Base-by-base conservation (phyloP, 2,888 invertebrate genomes). In the Tipula helvola region DNA sequence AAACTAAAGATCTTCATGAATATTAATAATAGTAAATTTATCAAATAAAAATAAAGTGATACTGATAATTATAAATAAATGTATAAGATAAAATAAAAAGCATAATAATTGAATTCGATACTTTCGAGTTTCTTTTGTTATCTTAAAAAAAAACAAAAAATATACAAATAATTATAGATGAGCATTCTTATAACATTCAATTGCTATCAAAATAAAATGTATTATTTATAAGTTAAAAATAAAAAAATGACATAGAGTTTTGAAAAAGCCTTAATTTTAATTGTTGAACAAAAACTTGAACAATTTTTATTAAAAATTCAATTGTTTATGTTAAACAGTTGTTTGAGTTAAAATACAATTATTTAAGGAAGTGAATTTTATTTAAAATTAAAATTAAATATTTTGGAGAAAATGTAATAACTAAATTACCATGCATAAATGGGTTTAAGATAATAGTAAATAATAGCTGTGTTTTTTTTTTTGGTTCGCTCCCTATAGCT, bases 121-220 rank as follows among this genome's bases (percentile, higher is more conserved):
- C 16, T 52, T 18, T n/a, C 12, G n/a, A 4, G n/a, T 1, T 13
- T 47, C 47, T 47, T n/a, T 47, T 47, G 28, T 28, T 28, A 28
- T 28, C 28, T 28, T 28, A 28, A 28, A 28, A 28, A 28, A 28
- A n/a, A n/a, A n/a, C n/a, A 52, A 52, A n/a, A 10, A 52, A 52
- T 16, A n/a, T 2, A 85, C 5, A 18, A 41, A 16, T 42, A 85
- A 41, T 28, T 1, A 42, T 85, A 85, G 16, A 42, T 83, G 90
- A 90, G 91, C 91, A 91, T 91, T 91, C 91, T 28, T 28, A 91
- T 89, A 91, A 91, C 91, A 91, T 91, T 91, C 91, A 91, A 91
- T 91, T 91, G 91, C 91, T 86, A 85, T 57, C 10, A 18, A 36
- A 36, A 13, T 83, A 83, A 13, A 36, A 83, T 36, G 10, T 36